Base-by-base conservation (phyloP, 2,888 invertebrate species). In the Calliphora vomitoria region DNA sequence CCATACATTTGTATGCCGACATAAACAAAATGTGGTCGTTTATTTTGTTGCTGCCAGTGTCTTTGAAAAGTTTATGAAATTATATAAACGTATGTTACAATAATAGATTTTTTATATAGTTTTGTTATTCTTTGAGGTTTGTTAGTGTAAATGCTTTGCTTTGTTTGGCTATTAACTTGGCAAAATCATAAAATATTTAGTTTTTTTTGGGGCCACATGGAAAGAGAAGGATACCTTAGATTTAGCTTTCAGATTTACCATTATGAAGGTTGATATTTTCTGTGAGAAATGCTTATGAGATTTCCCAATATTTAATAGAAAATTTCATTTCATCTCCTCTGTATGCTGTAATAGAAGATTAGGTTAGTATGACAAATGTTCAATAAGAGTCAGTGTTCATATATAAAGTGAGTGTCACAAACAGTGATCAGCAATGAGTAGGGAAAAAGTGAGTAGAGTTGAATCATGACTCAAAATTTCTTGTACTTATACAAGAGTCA, bases 41-140 rank as follows among this genome's bases (percentile, higher is more conserved):
- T 64, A 25, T 18, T 53, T 20, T 38, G 15, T 3, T 38, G 8
- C 50, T 13, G 15, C 10, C 15, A 47, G 2, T 18, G 13, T 44
- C 10, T 58, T 44, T 8, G 55, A 13, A 50, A 58, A 35, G 20
- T 11, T 82, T 47, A 47, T 53, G 41, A 66, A 72, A 81, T 64
- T 4, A 55, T 47, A 55, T 47, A 47, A 75, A 58, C 44, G 47
- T 58, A 41, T 58, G 64, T 75, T 53, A 53, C 62, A 44, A 55
- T 66, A 31, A 81, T 15, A 53, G 18, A 44, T 35, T 72, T 72
- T 81, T 64, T 38, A 55, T n/a, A 38, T 68, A 53, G 1, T 53
- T 78, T 55, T 41, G 15, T 50, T 75, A 31, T 62, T 50, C 35
- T 35, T n/a, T 13, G 6, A 58, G 60, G 11, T 74, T 58, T 74